Conservation (phyloP, 2,888 invertebrate genomes). For the Galeruca laticollis region DNA sequence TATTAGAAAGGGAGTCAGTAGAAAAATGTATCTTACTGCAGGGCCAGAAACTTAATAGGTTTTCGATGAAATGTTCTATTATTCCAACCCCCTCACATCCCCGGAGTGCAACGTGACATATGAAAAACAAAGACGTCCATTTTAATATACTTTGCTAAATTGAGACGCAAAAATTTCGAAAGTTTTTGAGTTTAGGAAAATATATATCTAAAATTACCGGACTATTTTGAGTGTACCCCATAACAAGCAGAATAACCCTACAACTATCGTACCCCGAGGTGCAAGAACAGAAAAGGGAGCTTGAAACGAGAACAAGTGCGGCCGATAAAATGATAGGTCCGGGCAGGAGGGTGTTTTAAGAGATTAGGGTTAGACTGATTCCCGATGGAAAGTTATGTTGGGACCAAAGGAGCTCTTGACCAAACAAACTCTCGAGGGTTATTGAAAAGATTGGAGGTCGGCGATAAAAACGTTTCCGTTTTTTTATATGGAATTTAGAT, state of each 20-base stretch:
- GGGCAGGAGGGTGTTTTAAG: constrained; percentile 34
- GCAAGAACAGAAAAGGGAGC: constrained; percentile 13
- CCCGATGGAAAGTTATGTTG: constrained; percentile 28
- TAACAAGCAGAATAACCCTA: constrained; percentile 12
- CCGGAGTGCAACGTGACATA: too few species aligned
- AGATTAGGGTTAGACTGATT: constrained; percentile 33
- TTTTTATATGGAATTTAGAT: too few species aligned
- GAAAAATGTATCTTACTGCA: too few species aligned
- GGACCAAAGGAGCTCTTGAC: constrained; percentile 17
- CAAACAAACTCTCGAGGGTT: constrained; percentile 31
- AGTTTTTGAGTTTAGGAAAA: not conserved
- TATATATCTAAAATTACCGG: not conserved
- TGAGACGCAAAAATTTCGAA: not conserved
- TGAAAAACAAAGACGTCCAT: too few species aligned
- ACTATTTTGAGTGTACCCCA: not conserved
- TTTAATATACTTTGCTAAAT: too few species aligned
- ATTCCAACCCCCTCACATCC: too few species aligned
- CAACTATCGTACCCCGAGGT: constrained; percentile 17
- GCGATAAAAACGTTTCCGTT: not conserved
- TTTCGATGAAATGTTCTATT: too few species aligned
- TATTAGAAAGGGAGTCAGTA: too few species aligned
- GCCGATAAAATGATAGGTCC: constrained; percentile 27
- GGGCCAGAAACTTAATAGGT: too few species aligned
- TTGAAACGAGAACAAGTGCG: constrained; percentile 30
- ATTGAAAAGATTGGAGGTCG: constrained; percentile 22